phyloP scores from a whole-genome alignment of 2,113 vertebrate genomes.

The Pogona vitticeps region DNA sequence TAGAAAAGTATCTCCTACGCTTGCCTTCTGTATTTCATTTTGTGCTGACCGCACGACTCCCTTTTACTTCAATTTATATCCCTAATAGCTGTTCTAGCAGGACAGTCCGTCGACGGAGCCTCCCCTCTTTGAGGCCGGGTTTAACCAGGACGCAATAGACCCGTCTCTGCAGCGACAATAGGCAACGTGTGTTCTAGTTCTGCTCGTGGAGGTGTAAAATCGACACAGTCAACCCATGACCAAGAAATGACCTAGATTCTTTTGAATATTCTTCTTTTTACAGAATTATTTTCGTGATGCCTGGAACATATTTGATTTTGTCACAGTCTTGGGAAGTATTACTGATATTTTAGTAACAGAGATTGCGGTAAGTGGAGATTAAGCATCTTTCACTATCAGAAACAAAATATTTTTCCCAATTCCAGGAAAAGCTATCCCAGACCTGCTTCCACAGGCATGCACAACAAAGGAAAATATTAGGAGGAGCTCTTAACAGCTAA shows the following conservation, averaged over 20 bases:
- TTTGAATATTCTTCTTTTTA: background rate
- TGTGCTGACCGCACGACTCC: too few relatives aligned
- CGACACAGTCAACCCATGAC: too few relatives aligned
- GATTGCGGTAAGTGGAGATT: slow-evolving; percentile 88
- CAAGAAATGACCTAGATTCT: too few relatives aligned
- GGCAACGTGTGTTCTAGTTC: background rate
- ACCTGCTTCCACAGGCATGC: slow-evolving; percentile 9
- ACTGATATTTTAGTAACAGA: slow-evolving; percentile 98
- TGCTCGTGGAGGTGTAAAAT: too few relatives aligned
- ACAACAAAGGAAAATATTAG: fast-evolving
- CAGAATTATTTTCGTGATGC: slow-evolving; percentile 97
- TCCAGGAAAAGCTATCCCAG: background rate
- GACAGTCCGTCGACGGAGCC: too few relatives aligned
- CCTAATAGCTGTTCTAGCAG: too few relatives aligned
- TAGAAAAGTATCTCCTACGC: too few relatives aligned
- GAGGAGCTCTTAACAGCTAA: background rate
- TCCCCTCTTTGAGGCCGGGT: too few relatives aligned
- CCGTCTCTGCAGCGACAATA: too few relatives aligned
- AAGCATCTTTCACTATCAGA: slow-evolving; percentile 2
- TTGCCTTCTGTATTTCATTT: too few relatives aligned
- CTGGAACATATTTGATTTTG: slow-evolving; percentile 98
- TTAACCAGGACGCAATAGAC: too few relatives aligned
- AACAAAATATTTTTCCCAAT: slow-evolving; percentile 21
- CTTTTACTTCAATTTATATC: too few relatives aligned
- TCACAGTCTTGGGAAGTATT: slow-evolving; percentile 97